Conservation (phyloP, 53 echinoderm and acorn worm species). For the Apostichopus leukothele region DNA sequence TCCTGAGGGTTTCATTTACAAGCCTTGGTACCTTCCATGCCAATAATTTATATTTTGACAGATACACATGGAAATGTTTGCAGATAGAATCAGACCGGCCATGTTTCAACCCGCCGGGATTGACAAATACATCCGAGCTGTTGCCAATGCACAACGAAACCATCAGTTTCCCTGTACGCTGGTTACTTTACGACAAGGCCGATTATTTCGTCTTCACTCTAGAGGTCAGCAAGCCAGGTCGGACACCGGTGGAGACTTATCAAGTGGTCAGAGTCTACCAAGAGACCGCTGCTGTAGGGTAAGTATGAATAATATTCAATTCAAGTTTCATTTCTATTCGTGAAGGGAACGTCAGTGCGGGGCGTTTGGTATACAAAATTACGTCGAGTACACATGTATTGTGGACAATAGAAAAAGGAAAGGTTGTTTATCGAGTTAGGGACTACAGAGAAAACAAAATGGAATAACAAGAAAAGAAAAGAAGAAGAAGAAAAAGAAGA, state of each 20-base stretch:
- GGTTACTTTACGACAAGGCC: conserved; percentile 42
- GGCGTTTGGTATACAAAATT: too few species aligned
- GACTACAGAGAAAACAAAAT: too few species aligned
- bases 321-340: too few species aligned
- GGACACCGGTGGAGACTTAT: conserved; percentile 41
- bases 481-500: too few species aligned
- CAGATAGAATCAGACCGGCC: conserved; percentile 48
- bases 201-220: conserved; percentile 73
- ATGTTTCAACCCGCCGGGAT: conserved; percentile 61
- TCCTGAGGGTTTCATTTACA: too few species aligned
- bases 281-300: conserved; percentile 13
- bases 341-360: too few species aligned
- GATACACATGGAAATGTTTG: conserved; percentile 82
- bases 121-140: conserved; percentile 49
- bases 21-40: too few species aligned
- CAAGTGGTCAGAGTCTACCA: conserved; percentile 69
- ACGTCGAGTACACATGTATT: too few species aligned
- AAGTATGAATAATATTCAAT: conserved; percentile 1
- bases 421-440: too few species aligned
- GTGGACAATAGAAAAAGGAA: too few species aligned
- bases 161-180: conserved; percentile 57
- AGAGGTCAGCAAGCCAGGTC: conserved; percentile 66
- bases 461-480: too few species aligned
- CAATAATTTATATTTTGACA: background rate
- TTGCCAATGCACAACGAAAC: conserved; percentile 55